These are phyloP conservation scores for Dascyllus trimaculatus DNA, from an alignment of 2,113 vertebrate species.

Conservation along the genomic window DNA sequence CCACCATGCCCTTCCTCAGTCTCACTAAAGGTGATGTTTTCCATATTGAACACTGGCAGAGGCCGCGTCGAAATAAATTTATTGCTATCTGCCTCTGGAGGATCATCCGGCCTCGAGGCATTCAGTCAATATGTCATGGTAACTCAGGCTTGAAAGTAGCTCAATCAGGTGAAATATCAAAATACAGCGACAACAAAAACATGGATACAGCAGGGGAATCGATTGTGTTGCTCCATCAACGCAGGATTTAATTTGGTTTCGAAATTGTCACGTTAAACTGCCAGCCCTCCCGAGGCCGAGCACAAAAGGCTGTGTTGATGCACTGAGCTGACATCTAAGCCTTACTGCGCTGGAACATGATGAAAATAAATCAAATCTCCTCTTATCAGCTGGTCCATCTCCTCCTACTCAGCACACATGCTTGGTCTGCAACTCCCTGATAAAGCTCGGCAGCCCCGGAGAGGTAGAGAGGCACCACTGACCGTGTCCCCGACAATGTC, in stretches of 20 bases:
- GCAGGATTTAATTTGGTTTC: slow-evolving; percentile 1
- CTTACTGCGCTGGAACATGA: slow-evolving; percentile 36
- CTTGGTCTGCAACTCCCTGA: slow-evolving; percentile 55
- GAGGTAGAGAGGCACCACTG: slow-evolving; percentile 26
- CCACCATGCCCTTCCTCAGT: slow-evolving; percentile 23
- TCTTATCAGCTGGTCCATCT: slow-evolving; percentile 65
- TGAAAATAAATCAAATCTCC: slow-evolving; percentile 71
- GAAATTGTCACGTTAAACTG: slow-evolving; percentile 6
- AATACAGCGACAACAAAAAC: slow-evolving; percentile 4
- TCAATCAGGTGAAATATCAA: slow-evolving; percentile 32
- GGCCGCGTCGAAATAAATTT: slow-evolving; percentile 18
- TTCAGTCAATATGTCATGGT: slow-evolving; percentile 35
- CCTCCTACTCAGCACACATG: slow-evolving; percentile 63
- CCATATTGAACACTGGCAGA: slow-evolving; percentile 26
- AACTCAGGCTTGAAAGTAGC: slow-evolving; percentile 27
- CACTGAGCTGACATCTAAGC: slow-evolving; percentile 38
- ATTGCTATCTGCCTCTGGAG: slow-evolving; percentile 24
- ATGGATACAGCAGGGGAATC: background rate
- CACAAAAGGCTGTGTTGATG: slow-evolving; percentile 32
- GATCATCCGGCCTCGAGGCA: slow-evolving; percentile 16
- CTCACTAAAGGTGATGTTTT: slow-evolving; percentile 25
- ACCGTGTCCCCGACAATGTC: slow-evolving; percentile 30
- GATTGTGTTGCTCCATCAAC: background rate
- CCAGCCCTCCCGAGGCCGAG: slow-evolving; percentile 11
- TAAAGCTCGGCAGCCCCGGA: slow-evolving; percentile 46